A percentile compares a stretch with the other conserved stretches of the same genome.
phyloP scores from a whole-genome alignment of 1,140 invertebrate species.

The Piezodorus guildinii region DNA sequence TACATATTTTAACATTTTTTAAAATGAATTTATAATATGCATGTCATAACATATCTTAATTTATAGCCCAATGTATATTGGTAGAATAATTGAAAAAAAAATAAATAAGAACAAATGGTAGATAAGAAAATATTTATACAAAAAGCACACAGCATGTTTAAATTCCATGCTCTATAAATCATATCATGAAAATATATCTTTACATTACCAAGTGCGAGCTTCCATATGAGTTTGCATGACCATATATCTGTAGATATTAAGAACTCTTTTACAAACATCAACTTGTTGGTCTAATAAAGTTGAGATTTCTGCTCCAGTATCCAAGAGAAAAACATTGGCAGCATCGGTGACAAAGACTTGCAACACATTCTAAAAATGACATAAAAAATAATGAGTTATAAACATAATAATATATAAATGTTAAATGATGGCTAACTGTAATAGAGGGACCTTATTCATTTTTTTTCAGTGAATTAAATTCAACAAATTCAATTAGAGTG shows the following conservation, averaged over 20 bases:
- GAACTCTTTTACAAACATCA: conserved; percentile 88
- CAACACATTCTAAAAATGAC: conserved; percentile 63
- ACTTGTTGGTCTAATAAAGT: conserved; percentile 75
- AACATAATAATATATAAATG: not conserved
- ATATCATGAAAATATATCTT: not conserved
- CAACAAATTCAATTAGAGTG: not conserved
- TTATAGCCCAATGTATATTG: too few relatives aligned
- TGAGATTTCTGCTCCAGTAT: conserved; percentile 42
- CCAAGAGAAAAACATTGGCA: conserved; percentile 82
- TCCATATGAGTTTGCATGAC: conserved; percentile 94
- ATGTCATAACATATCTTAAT: too few relatives aligned
- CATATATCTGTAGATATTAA: conserved; percentile 94
- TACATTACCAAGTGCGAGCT: conserved; percentile 70
- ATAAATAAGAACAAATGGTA: too few relatives aligned
- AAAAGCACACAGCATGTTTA: too few relatives aligned
- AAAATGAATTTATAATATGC: too few relatives aligned
- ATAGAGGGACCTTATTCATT: too few relatives aligned
- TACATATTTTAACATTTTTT: too few relatives aligned
- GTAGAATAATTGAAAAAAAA: too few relatives aligned
- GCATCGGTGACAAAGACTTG: conserved; percentile 93
- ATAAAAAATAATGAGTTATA: conserved; percentile 14
- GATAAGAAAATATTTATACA: too few relatives aligned
- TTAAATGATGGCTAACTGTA: not conserved
- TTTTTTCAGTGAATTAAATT: too few relatives aligned
- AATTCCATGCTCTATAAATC: too few relatives aligned